A percentile compares a stretch with the other conserved stretches of the same genome.
Evolutionary conservation across 1,140 invertebrate species (phyloP).

Genomic region (Drosophila ananassae): DNA sequence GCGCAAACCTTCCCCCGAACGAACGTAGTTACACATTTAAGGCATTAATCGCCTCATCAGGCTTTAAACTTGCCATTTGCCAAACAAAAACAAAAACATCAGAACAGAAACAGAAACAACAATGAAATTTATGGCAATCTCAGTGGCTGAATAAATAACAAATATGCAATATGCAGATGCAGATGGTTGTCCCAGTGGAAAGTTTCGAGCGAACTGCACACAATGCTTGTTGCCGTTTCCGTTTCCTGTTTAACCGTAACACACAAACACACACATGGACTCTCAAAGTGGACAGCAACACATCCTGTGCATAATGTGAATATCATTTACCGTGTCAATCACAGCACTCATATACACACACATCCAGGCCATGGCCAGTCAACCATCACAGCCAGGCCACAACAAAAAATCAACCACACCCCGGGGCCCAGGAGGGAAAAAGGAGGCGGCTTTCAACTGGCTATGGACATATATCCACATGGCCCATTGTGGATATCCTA

Average conservation of each 20-base stretch:
- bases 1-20: background rate
- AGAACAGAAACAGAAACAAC: slow-evolving; percentile 20
- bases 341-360: slow-evolving; percentile 29
- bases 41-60: slow-evolving; percentile 39
- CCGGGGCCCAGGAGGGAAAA: slow-evolving; percentile 1
- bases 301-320: slow-evolving; percentile 77
- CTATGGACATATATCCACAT: slow-evolving; percentile 16
- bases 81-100: slow-evolving; percentile 22
- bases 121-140: slow-evolving; percentile 49
- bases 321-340: slow-evolving; percentile 82
- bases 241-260: slow-evolving; percentile 70
- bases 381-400: slow-evolving; percentile 25
- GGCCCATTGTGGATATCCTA: slow-evolving; percentile 24
- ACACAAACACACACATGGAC: slow-evolving; percentile 24
- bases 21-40: slow-evolving; percentile 22
- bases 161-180: slow-evolving; percentile 55
- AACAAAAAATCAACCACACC: slow-evolving; percentile 39
- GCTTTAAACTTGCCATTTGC: slow-evolving; percentile 48
- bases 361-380: slow-evolving; percentile 47
- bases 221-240: slow-evolving; percentile 81
- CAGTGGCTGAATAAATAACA: slow-evolving; percentile 59
- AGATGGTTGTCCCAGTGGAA: slow-evolving; percentile 44
- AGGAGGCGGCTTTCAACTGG: background rate
- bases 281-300: slow-evolving; percentile 46
- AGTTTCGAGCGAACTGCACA: slow-evolving; percentile 32